A percentile compares a stretch with the other conserved stretches of the same genome.
Conservation (phyloP, 2,888 invertebrate genomes). For the Sicus ferrugineus region DNA sequence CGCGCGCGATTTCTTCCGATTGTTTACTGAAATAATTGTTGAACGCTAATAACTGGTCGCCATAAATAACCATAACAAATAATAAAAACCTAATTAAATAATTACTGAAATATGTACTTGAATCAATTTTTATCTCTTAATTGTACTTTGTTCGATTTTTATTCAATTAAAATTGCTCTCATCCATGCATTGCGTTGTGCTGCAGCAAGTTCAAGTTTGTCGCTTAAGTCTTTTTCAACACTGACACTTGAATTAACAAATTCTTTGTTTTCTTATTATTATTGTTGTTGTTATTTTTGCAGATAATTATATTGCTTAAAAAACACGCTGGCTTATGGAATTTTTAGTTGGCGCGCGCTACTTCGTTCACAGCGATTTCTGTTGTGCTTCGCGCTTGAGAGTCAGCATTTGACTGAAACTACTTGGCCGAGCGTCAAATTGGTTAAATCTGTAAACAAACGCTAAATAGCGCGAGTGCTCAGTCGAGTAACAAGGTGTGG, state of each 20-base stretch:
- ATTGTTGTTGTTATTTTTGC: neutral
- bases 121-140: too few species aligned
- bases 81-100: neutral
- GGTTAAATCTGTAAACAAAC: conserved; percentile 31
- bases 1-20: too few species aligned
- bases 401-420: conserved; percentile 60
- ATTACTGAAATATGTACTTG: neutral
- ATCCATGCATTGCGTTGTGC: neutral
- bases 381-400: conserved; percentile 56
- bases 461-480: neutral
- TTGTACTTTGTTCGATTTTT: too few species aligned
- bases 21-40: too few species aligned
- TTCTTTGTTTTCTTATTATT: neutral
- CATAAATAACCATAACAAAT: too few species aligned
- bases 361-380: neutral
- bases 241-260: conserved; percentile 31
- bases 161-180: neutral
- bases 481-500: neutral
- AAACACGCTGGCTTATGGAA: conserved; percentile 1
- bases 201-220: conserved; percentile 58
- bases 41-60: too few species aligned
- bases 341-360: neutral
- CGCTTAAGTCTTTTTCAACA: conserved; percentile 49
- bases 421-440: conserved; percentile 58
- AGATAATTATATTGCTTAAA: neutral